Conservation (phyloP, 1,140 invertebrate genomes). For the Sesamia nonagrioides region DNA sequence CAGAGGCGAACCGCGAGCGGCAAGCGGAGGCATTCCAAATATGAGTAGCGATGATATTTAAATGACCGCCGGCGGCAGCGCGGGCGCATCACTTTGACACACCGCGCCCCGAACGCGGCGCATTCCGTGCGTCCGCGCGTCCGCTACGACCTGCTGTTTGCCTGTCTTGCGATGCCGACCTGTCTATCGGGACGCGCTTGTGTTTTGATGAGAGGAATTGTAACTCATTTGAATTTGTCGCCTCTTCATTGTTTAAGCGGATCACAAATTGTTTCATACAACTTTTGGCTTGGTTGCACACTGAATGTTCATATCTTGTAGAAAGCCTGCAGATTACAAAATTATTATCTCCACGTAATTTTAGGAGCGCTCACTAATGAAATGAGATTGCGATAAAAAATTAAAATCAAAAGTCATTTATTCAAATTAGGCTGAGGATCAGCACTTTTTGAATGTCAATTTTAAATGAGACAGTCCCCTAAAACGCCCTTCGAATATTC, state of each 20-base stretch:
- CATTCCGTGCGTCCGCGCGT: slow-evolving; percentile 49
- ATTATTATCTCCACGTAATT: no score
- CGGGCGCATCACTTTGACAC: slow-evolving; percentile 53
- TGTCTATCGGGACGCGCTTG: slow-evolving; percentile 9
- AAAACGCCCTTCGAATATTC: no score
- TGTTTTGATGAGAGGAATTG: slow-evolving; percentile 15
- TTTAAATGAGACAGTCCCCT: no score
- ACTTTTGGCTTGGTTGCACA: no score
- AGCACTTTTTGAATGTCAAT: no score
- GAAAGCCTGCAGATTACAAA: no score
- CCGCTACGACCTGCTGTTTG: slow-evolving; percentile 29
- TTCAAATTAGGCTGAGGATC: no score
- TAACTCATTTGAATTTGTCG: slow-evolving; percentile 4
- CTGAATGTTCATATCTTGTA: no score
- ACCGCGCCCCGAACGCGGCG: slow-evolving; percentile 42
- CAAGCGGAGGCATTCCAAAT: slow-evolving; percentile 57
- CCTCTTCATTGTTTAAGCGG: not conserved
- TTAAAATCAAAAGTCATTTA: no score
- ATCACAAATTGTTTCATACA: not conserved
- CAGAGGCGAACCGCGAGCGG: slow-evolving; percentile 10
- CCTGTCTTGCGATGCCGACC: slow-evolving; percentile 23
- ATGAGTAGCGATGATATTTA: slow-evolving; percentile 71
- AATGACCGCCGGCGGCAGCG: slow-evolving; percentile 59
- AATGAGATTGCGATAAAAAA: no score
- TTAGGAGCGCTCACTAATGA: no score